These are phyloP conservation scores for Hydriomena furcata DNA, from an alignment of 2,888 invertebrate species.

Conservation along the genomic window DNA sequence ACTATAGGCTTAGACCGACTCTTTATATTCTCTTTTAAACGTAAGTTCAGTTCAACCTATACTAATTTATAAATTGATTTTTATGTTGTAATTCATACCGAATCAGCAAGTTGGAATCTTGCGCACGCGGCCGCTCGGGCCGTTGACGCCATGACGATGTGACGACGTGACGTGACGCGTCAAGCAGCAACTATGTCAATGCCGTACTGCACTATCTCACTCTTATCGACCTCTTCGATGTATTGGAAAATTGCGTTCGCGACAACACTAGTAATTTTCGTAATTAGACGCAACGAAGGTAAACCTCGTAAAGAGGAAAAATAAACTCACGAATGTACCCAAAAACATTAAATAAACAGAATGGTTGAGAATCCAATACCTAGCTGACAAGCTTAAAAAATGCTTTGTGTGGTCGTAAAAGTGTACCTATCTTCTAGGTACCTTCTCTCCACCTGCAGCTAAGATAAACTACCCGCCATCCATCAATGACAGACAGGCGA, in stretches of 20 bases:
- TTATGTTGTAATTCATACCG: background rate
- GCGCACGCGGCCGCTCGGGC: constrained; percentile 48
- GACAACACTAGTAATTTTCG: constrained; percentile 17
- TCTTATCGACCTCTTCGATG: constrained; percentile 74
- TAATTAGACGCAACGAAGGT: background rate
- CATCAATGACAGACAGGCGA: constrained; percentile 24
- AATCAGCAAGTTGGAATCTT: constrained; percentile 25
- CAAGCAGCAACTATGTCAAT: constrained; percentile 76
- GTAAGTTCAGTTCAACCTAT: too few relatives aligned
- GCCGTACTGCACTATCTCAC: constrained; percentile 69
- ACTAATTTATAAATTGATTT: background rate
- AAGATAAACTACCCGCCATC: constrained; percentile 29
- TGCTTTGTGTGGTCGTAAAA: too few relatives aligned
- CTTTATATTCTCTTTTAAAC: background rate
- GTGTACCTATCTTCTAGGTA: too few relatives aligned
- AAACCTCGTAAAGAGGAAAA: background rate
- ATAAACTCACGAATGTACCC: background rate
- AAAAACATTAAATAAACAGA: too few relatives aligned
- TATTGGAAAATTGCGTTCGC: constrained; percentile 58
- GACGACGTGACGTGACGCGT: constrained; percentile 46
- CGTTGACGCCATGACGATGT: constrained; percentile 50
- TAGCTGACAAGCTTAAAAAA: too few relatives aligned
- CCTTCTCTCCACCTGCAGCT: constrained; percentile 9
- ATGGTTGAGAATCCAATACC: too few relatives aligned
- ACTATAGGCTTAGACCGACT: background rate